Conservation (phyloP, 1,140 invertebrate species). For the Rhyzopertha dominica region DNA sequence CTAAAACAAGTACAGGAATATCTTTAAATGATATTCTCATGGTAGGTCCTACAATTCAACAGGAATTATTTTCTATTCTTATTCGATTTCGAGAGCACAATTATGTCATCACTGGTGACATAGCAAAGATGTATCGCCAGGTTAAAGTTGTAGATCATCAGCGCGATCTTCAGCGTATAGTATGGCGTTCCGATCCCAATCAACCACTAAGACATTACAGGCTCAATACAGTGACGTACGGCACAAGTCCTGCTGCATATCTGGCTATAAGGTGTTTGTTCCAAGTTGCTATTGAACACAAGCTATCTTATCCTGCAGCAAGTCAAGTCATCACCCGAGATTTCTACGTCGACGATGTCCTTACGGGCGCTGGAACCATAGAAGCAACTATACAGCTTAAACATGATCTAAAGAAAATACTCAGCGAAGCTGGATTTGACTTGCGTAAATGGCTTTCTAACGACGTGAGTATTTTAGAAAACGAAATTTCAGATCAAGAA, state of each 20-base stretch:
- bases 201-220: slow-evolving; percentile 20
- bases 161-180: slow-evolving; percentile 33
- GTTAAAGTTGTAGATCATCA: slow-evolving; percentile 34
- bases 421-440: neutral
- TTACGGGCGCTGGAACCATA: slow-evolving; percentile 24
- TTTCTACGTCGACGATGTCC: slow-evolving; percentile 41
- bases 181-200: slow-evolving; percentile 30
- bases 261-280: slow-evolving; percentile 29
- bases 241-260: slow-evolving; percentile 31
- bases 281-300: slow-evolving; percentile 26
- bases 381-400: slow-evolving; percentile 9
- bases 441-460: slow-evolving; percentile 1
- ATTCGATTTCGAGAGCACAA: slow-evolving; percentile 12
- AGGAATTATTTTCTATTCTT: slow-evolving; percentile 24
- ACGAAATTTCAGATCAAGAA: neutral
- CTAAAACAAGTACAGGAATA: no score
- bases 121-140: slow-evolving; percentile 46
- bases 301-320: slow-evolving; percentile 18
- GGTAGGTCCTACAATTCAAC: slow-evolving; percentile 24
- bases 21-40: slow-evolving; percentile 24
- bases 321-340: slow-evolving; percentile 19
- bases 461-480: neutral
- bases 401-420: slow-evolving; percentile 11
- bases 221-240: slow-evolving; percentile 35
- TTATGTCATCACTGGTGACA: slow-evolving; percentile 31